Evolutionary conservation across 2,888 invertebrate genomes (phyloP).

Genomic region (Metallyticus violacea): DNA sequence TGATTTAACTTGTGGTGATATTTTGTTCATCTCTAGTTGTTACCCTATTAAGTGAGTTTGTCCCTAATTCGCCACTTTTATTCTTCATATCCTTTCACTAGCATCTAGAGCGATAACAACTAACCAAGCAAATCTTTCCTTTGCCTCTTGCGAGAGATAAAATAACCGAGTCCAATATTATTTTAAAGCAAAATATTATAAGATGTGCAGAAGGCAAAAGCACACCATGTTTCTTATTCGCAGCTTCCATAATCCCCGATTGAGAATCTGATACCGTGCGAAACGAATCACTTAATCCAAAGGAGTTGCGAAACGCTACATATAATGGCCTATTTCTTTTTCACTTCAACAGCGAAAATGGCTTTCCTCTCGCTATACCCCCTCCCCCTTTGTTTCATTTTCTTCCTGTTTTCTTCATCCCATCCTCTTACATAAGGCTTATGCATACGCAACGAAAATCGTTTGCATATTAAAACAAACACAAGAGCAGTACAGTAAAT

Average conservation of each 20-base stretch:
- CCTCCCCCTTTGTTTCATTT: not conserved
- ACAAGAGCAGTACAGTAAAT: not conserved
- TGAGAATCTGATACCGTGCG: not conserved
- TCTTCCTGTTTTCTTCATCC: not conserved
- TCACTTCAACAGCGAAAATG: not conserved
- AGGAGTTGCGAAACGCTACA: not conserved
- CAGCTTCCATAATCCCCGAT: not conserved
- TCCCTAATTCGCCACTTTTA: no score
- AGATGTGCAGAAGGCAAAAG: not conserved
- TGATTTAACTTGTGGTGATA: no score
- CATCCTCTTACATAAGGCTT: not conserved
- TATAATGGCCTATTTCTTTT: not conserved
- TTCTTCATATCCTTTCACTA: no score
- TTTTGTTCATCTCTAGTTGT: no score
- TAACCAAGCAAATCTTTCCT: no score
- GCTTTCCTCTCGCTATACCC: not conserved
- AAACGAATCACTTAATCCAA: not conserved
- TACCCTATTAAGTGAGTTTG: no score
- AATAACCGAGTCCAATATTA: not conserved
- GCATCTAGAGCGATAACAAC: no score
- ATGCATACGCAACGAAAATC: not conserved
- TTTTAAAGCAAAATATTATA: not conserved
- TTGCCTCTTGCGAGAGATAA: not conserved
- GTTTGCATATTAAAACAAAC: constrained; percentile 14
- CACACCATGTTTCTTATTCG: not conserved